A percentile compares a stretch with the other conserved stretches of the same genome.
These are phyloP conservation scores for Lasioglossum baleicum DNA, from an alignment of 1,140 invertebrate species.

Conservation along the genomic window DNA sequence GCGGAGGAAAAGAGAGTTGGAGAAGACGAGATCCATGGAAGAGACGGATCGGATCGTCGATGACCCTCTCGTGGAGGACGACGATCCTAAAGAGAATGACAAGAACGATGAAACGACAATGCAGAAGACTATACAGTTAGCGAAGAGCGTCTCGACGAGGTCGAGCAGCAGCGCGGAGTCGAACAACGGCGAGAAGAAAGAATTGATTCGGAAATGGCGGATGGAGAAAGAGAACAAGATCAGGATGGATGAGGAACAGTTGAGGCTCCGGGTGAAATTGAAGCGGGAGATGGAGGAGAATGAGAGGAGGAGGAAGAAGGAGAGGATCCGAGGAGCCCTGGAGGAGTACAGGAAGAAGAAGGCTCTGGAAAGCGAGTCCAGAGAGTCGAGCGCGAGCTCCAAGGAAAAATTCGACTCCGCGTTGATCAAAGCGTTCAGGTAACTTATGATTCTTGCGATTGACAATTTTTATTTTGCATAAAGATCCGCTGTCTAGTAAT, in stretches of 20 bases:
- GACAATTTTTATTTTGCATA: no score
- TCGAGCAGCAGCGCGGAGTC: background rate
- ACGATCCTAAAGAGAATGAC: background rate
- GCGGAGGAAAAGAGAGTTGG: slow-evolving; percentile 61
- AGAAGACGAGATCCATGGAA: slow-evolving; percentile 37
- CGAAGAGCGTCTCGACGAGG: background rate
- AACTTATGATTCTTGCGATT: slow-evolving; percentile 3
- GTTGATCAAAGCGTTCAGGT: slow-evolving; percentile 70
- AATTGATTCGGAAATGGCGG: slow-evolving; percentile 72
- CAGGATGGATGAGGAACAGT: slow-evolving; percentile 63
- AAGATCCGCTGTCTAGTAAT: no score
- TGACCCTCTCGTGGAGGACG: background rate
- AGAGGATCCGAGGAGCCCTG: slow-evolving; percentile 61
- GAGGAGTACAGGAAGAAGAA: slow-evolving; percentile 66
- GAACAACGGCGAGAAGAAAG: slow-evolving; percentile 56
- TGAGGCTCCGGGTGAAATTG: slow-evolving; percentile 47
- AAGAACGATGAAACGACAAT: background rate
- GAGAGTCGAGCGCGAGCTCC: slow-evolving; percentile 34
- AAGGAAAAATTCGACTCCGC: slow-evolving; percentile 34
- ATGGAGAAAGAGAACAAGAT: slow-evolving; percentile 64
- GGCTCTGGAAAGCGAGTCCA: slow-evolving; percentile 39
- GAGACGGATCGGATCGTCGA: background rate
- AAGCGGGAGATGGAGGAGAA: slow-evolving; percentile 56
- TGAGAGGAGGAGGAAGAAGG: slow-evolving; percentile 33
- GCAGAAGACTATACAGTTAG: background rate